Conservation (phyloP, 2,113 vertebrate species). For the Vanacampus margaritifer region DNA sequence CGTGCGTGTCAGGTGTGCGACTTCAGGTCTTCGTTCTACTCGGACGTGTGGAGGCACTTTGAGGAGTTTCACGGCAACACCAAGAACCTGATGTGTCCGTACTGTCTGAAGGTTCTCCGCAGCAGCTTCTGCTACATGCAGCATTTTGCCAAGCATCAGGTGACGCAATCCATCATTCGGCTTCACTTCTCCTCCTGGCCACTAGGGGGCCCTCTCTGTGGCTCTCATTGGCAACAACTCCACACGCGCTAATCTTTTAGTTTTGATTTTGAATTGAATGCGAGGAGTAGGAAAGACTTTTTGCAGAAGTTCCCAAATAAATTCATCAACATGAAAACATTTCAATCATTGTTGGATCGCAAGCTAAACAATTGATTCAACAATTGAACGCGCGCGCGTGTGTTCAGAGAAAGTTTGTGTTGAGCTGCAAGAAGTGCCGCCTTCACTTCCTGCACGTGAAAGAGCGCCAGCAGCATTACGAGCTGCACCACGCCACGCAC, state of each 20-base stretch:
- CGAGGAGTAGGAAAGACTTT: no score
- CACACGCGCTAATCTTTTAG: no score
- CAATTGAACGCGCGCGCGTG: constrained; percentile 9
- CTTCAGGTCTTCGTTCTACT: constrained; percentile 87
- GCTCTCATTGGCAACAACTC: no score
- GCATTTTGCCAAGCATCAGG: constrained; percentile 88
- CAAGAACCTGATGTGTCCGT: constrained; percentile 82
- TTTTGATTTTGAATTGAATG: no score
- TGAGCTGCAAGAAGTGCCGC: constrained; percentile 85
- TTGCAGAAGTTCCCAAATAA: no score
- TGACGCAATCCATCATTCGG: constrained; percentile 47
- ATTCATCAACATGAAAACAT: no score
- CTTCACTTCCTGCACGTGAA: constrained; percentile 88
- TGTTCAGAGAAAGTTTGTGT: constrained; percentile 80
- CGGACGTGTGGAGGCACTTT: constrained; percentile 85
- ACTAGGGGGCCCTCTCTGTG: no score
- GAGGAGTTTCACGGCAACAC: constrained; percentile 79
- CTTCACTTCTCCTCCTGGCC: no score
- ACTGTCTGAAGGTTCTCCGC: constrained; percentile 87
- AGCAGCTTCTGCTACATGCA: constrained; percentile 82
- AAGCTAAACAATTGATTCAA: no score
- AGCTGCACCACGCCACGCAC: constrained; percentile 83
- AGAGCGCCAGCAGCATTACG: constrained; percentile 82
- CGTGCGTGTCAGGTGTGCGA: constrained; percentile 79
- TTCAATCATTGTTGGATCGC: no score